Evolutionary conservation across 2,797 vertebrate genomes (phyloP), one percentile per base, ranked within the genome.

Genomic region (Moxostoma hubbsi): DNA sequence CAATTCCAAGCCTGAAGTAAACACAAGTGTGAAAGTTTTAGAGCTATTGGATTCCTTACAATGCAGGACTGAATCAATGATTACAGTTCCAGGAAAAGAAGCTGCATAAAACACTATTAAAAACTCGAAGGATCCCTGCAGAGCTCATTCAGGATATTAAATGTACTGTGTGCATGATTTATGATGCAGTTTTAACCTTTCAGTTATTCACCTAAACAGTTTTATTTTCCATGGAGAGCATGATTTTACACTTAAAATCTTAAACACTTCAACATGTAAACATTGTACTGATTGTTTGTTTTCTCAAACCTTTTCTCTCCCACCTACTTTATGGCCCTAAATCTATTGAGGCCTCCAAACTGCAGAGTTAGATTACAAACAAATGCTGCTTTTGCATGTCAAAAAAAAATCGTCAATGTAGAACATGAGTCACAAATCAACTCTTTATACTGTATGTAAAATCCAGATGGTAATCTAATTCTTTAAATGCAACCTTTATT

Each of bases 141-240:
- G 50, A 10, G 18, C 69, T 73, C 69, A 72, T 65, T 58, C 61
- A 58, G 18, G 18, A 64, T 66, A 79, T 79, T 18, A 73, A 73
- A 73, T 73, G 24, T 47, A 50, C 73, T 13, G 7, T 65, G 5
- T 79, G 53, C 51, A 79, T 73, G 73, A 73, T 73, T 65, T 79
- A 73, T 73, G 45, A 54, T 16, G 18, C 16, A 2, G 7, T 59
- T 65, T 72, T 64, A 58, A 73, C 47, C 36, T 63, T 50, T 64
- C 8, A 36, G 36, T 55, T 64, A 78, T 55, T 36, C 59, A 49
- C 58, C 13, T 54, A 57, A 65, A 73, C 2, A 15, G 43, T 63
- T 54, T 62, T 62, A 18, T 66, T 59, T 59, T 77, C 49, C 66
- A 62, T 24, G 15, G 55, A 51, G 75, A 65, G 58, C 11, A 18